A percentile compares a stretch with the other conserved stretches of the same genome.
Evolutionary conservation across 2,888 invertebrate species (phyloP).

Genomic region (Apamea sordens): DNA sequence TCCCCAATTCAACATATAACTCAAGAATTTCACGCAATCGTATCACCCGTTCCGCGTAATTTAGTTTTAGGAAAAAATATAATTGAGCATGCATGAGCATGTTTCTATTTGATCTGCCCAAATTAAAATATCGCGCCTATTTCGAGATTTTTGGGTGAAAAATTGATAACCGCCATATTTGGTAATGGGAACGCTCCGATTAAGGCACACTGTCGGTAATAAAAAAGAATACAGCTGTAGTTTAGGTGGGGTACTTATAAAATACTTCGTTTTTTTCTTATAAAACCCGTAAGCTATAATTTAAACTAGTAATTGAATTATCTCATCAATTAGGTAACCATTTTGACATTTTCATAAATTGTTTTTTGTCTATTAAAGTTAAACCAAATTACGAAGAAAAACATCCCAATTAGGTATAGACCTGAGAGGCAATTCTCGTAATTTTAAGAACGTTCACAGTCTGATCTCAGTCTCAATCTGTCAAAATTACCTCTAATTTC

Average conservation of each 20-base stretch:
- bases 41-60: slow-evolving; percentile 50
- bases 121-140: slow-evolving; percentile 40
- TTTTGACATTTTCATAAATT: not conserved
- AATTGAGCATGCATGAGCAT: slow-evolving; percentile 31
- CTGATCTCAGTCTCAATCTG: no score
- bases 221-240: not conserved
- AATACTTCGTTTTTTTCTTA: not conserved
- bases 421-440: no score
- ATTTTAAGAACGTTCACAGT: no score
- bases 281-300: not conserved
- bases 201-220: slow-evolving; percentile 15
- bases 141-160: slow-evolving; percentile 19
- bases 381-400: not conserved
- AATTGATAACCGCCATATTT: slow-evolving; percentile 34
- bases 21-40: slow-evolving; percentile 50
- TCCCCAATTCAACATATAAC: slow-evolving; percentile 23
- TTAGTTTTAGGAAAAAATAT: slow-evolving; percentile 46
- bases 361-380: not conserved
- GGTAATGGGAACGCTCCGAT: not conserved
- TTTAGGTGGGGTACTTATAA: not conserved
- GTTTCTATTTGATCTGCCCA: slow-evolving; percentile 53
- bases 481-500: no score
- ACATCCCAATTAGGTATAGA: not conserved
- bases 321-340: not conserved
- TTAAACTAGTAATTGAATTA: not conserved